phyloP scores from a whole-genome alignment of 2,113 vertebrate genomes.

The Rhipidura dahli region DNA sequence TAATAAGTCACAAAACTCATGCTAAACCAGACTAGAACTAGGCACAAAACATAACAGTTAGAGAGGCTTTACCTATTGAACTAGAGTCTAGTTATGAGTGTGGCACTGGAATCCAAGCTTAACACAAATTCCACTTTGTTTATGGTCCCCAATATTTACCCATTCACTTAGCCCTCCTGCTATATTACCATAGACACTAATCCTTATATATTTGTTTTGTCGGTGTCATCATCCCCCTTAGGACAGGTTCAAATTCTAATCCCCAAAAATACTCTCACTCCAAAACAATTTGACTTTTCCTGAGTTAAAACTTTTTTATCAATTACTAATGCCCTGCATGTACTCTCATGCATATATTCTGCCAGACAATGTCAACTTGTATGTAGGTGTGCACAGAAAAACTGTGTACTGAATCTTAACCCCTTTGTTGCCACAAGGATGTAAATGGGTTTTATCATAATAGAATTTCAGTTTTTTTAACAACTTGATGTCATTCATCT shows the following conservation, averaged over 20 bases:
- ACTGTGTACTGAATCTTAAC: neutral
- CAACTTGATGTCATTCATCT: neutral
- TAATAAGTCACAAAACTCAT: neutral
- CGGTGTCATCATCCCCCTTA: neutral
- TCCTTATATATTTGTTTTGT: neutral
- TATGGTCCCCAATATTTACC: neutral
- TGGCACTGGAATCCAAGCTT: neutral
- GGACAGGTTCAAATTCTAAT: neutral
- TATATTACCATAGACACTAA: neutral
- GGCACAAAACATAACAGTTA: neutral
- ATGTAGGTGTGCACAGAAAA: neutral
- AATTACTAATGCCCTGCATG: neutral
- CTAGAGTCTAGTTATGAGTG: neutral
- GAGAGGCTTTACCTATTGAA: neutral
- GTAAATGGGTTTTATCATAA: neutral
- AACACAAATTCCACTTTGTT: neutral
- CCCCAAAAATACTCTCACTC: neutral
- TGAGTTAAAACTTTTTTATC: neutral
- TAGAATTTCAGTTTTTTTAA: neutral
- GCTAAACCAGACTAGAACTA: neutral
- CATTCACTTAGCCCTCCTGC: neutral
- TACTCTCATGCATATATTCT: neutral
- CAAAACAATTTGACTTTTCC: neutral
- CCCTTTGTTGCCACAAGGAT: neutral
- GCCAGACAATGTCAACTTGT: neutral